A percentile compares a stretch with the other conserved stretches of the same genome.
phyloP scores from a whole-genome alignment of 2,888 invertebrate genomes.

The Lucinisca nassula region DNA sequence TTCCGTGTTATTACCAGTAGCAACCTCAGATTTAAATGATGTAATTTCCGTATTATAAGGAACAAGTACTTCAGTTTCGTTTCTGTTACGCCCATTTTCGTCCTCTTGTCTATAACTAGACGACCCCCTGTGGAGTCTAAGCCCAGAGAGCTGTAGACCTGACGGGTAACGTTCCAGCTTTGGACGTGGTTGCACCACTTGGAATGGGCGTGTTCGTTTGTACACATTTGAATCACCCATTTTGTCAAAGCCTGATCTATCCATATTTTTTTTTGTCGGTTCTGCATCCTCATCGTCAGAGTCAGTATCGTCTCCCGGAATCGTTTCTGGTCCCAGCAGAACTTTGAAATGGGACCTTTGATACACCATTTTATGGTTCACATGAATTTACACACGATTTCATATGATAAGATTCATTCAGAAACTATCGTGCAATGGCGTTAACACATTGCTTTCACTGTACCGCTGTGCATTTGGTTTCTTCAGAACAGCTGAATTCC shows the following conservation, averaged over 20 bases:
- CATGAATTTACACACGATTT: too few relatives aligned
- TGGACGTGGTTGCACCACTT: slow-evolving; percentile 40
- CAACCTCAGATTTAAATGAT: neutral
- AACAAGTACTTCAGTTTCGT: neutral
- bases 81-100: neutral
- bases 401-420: too few relatives aligned
- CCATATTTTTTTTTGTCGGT: neutral
- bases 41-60: neutral
- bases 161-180: slow-evolving; percentile 61
- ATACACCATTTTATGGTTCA: slow-evolving; percentile 52
- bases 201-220: slow-evolving; percentile 67
- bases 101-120: slow-evolving; percentile 5
- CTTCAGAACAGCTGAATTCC: too few relatives aligned
- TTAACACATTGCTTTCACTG: too few relatives aligned
- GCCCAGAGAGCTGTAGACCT: slow-evolving; percentile 68
- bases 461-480: too few relatives aligned
- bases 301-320: neutral
- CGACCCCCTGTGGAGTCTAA: slow-evolving; percentile 58
- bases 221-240: slow-evolving; percentile 66
- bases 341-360: slow-evolving; percentile 54
- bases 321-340: slow-evolving; percentile 58
- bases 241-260: slow-evolving; percentile 45
- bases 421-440: too few relatives aligned
- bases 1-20: neutral
- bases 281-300: slow-evolving; percentile 3